Percentiles rank a stretch among this genome's conserved stretches.
Evolutionary conservation across 2,888 invertebrate genomes (phyloP).

Genomic region (Diplazon laetatorius): DNA sequence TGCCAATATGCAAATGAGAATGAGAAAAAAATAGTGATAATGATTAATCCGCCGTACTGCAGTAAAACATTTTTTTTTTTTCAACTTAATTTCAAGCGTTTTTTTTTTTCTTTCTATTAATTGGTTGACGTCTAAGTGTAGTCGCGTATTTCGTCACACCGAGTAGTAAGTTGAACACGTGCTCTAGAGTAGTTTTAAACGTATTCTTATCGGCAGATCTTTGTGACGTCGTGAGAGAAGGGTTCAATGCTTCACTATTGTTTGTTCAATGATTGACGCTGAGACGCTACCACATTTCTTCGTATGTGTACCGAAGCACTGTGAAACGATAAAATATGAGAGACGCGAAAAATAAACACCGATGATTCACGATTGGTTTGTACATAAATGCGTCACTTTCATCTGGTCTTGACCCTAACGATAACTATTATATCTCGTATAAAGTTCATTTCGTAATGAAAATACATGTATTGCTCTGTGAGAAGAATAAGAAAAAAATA

Average conservation of each 20-base stretch:
- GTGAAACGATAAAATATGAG: slow-evolving; percentile 21
- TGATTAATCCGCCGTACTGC: too few species aligned
- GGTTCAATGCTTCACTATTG: neutral
- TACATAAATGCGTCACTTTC: slow-evolving; percentile 30
- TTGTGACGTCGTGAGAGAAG: too few species aligned
- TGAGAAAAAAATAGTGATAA: neutral
- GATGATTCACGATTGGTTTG: slow-evolving; percentile 27
- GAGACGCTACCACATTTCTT: too few species aligned
- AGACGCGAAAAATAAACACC: slow-evolving; percentile 6
- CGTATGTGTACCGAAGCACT: neutral
- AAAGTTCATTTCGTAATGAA: slow-evolving; percentile 44
- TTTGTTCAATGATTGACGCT: too few species aligned
- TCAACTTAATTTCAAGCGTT: too few species aligned
- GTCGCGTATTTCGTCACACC: too few species aligned
- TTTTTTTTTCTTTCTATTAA: too few species aligned
- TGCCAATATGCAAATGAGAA: neutral
- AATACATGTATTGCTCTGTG: slow-evolving; percentile 59
- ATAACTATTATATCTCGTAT: slow-evolving; percentile 19
- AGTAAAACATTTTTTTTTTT: too few species aligned
- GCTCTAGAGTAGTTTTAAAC: too few species aligned
- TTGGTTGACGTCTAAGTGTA: too few species aligned
- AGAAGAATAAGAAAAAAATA: slow-evolving; percentile 42
- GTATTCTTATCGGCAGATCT: too few species aligned
- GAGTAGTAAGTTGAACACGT: too few species aligned
- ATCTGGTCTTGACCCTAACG: slow-evolving; percentile 11